These are phyloP conservation scores for Nothobranchius kuhntae DNA, from an alignment of 2,113 vertebrate genomes.

Conservation along the genomic window DNA sequence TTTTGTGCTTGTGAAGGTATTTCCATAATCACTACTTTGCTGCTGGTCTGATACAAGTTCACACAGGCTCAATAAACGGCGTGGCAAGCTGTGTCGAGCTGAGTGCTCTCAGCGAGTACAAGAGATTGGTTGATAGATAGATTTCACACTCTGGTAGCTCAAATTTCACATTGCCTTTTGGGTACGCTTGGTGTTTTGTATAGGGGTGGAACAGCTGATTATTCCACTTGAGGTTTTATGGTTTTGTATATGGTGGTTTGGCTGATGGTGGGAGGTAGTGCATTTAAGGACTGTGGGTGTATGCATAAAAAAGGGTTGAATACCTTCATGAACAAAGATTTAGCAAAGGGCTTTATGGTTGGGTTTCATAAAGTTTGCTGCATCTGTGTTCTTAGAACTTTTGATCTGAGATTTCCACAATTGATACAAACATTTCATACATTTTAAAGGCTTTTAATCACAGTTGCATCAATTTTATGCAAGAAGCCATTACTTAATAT, in stretches of 20 bases:
- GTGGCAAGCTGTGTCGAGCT: constrained; percentile 43
- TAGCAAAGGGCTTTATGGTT: too few relatives aligned
- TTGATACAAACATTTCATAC: too few relatives aligned
- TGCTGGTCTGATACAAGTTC: constrained; percentile 13
- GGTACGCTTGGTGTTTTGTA: constrained; percentile 64
- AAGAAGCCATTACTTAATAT: too few relatives aligned
- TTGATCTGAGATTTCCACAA: too few relatives aligned
- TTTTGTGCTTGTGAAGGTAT: constrained; percentile 4
- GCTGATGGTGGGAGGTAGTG: neutral
- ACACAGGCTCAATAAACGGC: constrained; percentile 38
- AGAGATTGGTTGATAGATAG: constrained; percentile 62
- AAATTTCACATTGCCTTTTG: constrained; percentile 47
- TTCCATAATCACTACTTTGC: constrained; percentile 28
- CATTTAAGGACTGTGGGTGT: neutral
- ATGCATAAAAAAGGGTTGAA: too few relatives aligned
- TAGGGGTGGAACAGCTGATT: constrained; percentile 69
- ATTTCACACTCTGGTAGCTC: constrained; percentile 68
- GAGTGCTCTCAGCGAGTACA: constrained; percentile 30
- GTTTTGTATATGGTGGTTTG: neutral
- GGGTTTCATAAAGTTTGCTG: too few relatives aligned
- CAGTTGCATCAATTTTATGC: too few relatives aligned
- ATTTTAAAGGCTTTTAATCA: too few relatives aligned
- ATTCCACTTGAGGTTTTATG: constrained; percentile 60
- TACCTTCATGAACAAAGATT: neutral
- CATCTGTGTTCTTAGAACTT: too few relatives aligned